These are phyloP conservation scores for Intellagama lesueurii DNA, from an alignment of 2,797 vertebrate species.

Conservation along the genomic window DNA sequence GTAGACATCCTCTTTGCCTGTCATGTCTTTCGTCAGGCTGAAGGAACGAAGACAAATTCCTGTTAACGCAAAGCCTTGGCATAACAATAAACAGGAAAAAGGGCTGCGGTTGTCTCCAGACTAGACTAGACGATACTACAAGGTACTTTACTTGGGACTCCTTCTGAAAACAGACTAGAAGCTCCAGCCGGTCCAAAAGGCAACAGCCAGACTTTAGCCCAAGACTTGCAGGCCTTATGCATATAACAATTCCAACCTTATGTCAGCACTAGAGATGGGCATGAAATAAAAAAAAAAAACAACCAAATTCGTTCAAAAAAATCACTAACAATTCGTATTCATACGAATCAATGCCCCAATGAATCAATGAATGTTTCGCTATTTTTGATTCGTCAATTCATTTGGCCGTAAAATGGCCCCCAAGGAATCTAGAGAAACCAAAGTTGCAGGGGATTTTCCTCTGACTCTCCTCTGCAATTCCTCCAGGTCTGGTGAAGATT, in stretches of 20 bases:
- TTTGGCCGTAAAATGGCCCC: too few relatives aligned
- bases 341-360: too few relatives aligned
- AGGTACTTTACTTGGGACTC: not conserved
- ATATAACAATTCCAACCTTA: not conserved
- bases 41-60: constrained; percentile 48
- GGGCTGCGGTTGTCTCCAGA: not conserved
- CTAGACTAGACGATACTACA: not conserved
- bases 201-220: not conserved
- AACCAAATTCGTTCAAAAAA: too few relatives aligned
- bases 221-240: not conserved
- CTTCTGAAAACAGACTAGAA: not conserved
- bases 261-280: not conserved
- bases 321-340: too few relatives aligned
- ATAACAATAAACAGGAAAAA: not conserved
- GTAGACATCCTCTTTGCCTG: constrained; percentile 97
- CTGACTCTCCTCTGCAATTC: too few relatives aligned
- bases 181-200: not conserved
- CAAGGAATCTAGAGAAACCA: too few relatives aligned
- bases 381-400: too few relatives aligned
- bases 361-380: too few relatives aligned
- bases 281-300: too few relatives aligned
- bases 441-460: too few relatives aligned
- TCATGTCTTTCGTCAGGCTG: constrained; percentile 99
- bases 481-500: too few relatives aligned
- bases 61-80: accelerated